phyloP scores from a whole-genome alignment of 1,140 invertebrate genomes.

The Leptinotarsa defecta region DNA sequence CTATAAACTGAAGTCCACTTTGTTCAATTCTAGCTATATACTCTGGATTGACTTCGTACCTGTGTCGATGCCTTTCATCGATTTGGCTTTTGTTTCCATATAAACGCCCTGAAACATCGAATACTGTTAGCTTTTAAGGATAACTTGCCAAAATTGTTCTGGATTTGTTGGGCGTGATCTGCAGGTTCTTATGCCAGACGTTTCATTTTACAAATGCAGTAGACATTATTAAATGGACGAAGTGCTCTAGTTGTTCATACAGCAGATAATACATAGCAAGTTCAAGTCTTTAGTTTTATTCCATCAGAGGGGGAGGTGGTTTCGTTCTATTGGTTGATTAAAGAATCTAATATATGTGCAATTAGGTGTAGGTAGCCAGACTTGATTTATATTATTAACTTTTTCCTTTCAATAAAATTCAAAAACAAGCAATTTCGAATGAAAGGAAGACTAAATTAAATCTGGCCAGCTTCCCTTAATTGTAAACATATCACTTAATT shows the following conservation, averaged over 20 bases:
- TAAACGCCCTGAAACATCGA: constrained; percentile 69
- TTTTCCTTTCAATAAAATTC: neutral
- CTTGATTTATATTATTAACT: too few relatives aligned
- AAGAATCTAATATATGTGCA: neutral
- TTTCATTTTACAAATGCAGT: neutral
- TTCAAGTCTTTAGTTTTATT: neutral
- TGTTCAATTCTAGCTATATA: constrained; percentile 80
- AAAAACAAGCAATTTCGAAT: neutral
- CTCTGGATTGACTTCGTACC: constrained; percentile 93
- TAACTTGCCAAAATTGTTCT: too few relatives aligned
- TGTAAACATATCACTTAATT: too few relatives aligned
- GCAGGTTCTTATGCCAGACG: too few relatives aligned
- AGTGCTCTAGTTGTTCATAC: too few relatives aligned
- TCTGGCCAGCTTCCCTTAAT: too few relatives aligned
- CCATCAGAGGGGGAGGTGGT: neutral
- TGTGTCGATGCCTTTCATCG: constrained; percentile 96
- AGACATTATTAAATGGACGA: neutral
- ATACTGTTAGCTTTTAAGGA: neutral
- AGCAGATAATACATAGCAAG: neutral
- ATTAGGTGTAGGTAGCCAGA: too few relatives aligned
- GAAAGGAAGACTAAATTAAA: neutral
- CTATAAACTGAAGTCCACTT: constrained; percentile 90
- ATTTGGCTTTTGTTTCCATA: constrained; percentile 83
- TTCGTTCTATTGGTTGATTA: too few relatives aligned
- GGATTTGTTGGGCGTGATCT: too few relatives aligned